Base-by-base conservation (phyloP, 2,888 invertebrate genomes). In the Melieria crassipennis region DNA sequence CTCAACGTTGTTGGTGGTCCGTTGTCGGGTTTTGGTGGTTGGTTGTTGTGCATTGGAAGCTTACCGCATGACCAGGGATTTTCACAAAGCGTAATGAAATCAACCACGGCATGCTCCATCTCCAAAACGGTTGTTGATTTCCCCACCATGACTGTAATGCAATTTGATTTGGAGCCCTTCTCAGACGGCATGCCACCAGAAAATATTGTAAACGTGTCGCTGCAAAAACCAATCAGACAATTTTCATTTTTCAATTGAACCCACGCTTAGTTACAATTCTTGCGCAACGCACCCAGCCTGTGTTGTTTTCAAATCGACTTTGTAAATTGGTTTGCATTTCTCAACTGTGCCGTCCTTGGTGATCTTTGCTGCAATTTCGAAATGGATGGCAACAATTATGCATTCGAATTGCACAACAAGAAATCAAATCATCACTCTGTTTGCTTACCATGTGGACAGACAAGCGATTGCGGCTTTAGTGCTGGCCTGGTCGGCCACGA, bases 51-150 rank as follows among this genome's bases (percentile, higher is more conserved):
- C 30, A 30, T 30, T 30, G 2, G 30, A 30, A 46, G 62, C 61
- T 74, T 76, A 78, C 78, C 77, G 68, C 77, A 76, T 75, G 92
- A 90, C 91, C 95, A 98, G 42, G 98, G 98, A 79, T 94, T 96
- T 87, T 97, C 96, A 88, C 97, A 97, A 72, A 99, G 90, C 72
- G 96, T 95, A 83, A 98, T 92, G 89, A 99, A 99, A 90, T 98
- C 98, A 75, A 99, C 92, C 75, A 99, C 97, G 84, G 93, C 94
- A 89, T 99, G 97, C 86, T 99, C 99, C 99, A 99, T 99, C 90
- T 99, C 99, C 82, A 99, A 90, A 75, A 99, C 98, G 47, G 98
- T 98, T 78, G 97, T 98, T 80, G 94, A 94, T 89, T 97, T 98
- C 79, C 96, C 97, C 88, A 95, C 96, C 88, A 97, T 94, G 80